Percentiles rank a stretch among this genome's conserved stretches.
These are phyloP conservation scores for Temnothorax ravouxi DNA, from an alignment of 2,888 invertebrate genomes.

Conservation along the genomic window DNA sequence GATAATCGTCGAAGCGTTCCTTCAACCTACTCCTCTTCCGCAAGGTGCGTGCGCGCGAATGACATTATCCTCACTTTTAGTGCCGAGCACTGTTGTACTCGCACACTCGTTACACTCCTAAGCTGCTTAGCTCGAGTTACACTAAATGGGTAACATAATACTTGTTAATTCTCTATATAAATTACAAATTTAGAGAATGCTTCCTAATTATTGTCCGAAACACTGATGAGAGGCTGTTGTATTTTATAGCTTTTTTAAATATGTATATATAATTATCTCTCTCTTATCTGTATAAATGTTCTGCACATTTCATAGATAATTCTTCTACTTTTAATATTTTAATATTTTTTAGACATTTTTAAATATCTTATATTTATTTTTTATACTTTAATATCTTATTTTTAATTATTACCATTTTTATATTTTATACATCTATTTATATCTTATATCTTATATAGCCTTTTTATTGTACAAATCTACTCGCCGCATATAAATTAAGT, in stretches of 20 bases:
- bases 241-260: not conserved
- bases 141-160: not conserved
- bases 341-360: not conserved
- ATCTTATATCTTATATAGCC: not conserved
- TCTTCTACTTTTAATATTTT: not conserved
- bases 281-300: not conserved
- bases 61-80: slow-evolving; percentile 1
- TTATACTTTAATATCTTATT: not conserved
- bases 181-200: not conserved
- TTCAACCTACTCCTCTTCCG: not conserved
- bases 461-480: not conserved
- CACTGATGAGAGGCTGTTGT: not conserved
- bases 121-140: not conserved
- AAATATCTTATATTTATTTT: not conserved
- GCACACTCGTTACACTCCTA: not conserved
- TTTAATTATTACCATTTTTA: not conserved
- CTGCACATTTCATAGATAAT: not conserved
- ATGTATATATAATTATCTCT: not conserved
- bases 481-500: not conserved
- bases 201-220: not conserved
- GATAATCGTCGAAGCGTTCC: slow-evolving; percentile 27
- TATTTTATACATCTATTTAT: not conserved
- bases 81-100: slow-evolving; percentile 9
- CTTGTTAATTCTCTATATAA: not conserved
- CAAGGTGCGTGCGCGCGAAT: slow-evolving; percentile 9